A percentile compares a stretch with the other conserved stretches of the same genome.
Evolutionary conservation across 2,888 invertebrate genomes (phyloP).

Genomic region (Masnerella sp.): DNA sequence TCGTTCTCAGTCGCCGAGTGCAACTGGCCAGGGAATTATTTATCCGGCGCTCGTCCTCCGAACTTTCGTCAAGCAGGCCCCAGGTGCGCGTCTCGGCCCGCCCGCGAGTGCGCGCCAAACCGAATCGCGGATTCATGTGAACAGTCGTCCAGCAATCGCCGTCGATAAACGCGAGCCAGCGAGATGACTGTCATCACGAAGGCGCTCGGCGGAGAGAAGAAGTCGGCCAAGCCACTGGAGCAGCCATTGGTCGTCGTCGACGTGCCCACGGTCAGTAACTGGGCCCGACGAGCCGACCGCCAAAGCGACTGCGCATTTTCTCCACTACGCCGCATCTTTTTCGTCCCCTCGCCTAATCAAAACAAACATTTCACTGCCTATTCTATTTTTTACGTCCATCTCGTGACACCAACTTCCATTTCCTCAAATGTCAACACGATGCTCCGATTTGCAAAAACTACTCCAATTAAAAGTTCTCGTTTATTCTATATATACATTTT

Average conservation of each 20-base stretch:
- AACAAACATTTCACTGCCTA: too few species aligned
- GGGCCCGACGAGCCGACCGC: background rate
- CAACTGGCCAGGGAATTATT: constrained; percentile 29
- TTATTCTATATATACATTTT: too few species aligned
- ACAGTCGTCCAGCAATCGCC: constrained; percentile 8
- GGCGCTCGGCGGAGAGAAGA: constrained; percentile 84
- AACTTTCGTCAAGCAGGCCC: background rate
- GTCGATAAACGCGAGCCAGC: constrained; percentile 18
- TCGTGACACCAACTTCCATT: too few species aligned
- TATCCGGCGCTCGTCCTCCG: background rate
- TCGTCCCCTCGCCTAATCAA: too few species aligned
- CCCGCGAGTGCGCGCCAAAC: background rate
- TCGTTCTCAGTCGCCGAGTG: constrained; percentile 32
- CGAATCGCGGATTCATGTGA: constrained; percentile 42
- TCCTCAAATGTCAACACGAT: too few species aligned
- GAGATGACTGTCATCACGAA: constrained; percentile 90
- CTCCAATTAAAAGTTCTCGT: too few species aligned
- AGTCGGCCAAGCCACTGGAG: constrained; percentile 82
- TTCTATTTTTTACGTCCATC: too few species aligned
- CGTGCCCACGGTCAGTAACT: constrained; percentile 74
- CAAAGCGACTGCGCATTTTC: background rate
- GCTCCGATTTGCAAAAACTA: too few species aligned
- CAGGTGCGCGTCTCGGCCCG: background rate
- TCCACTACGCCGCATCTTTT: too few species aligned
- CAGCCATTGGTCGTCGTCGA: constrained; percentile 82